phyloP scores from a whole-genome alignment of 2,113 vertebrate genomes.

The Macrotus californicus region DNA sequence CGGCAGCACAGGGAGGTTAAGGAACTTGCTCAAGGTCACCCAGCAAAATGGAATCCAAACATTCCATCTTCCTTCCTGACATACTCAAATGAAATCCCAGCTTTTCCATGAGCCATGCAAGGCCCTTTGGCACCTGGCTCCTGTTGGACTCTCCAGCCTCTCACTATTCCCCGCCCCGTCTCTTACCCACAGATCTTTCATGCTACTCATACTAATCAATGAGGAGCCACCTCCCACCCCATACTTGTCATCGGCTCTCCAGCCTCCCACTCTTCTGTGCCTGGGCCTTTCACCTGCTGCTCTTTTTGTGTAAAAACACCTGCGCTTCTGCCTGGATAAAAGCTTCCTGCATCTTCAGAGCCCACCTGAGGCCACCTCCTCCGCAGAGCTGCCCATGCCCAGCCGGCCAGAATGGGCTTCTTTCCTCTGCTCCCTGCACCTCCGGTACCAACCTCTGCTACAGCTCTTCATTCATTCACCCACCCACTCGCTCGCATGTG shows the following conservation, averaged over 20 bases:
- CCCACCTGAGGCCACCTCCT: background rate
- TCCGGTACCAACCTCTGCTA: background rate
- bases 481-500: background rate
- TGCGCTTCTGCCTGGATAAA: background rate
- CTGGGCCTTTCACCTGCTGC: background rate
- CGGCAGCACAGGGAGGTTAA: background rate
- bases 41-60: background rate
- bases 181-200: background rate
- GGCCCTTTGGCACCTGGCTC: too few relatives aligned
- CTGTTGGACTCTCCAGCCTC: background rate
- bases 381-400: background rate
- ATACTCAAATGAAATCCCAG: background rate
- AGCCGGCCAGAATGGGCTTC: background rate
- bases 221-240: background rate
- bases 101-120: too few relatives aligned
- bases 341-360: background rate
- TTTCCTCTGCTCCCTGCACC: background rate
- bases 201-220: accelerated
- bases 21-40: background rate
- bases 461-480: background rate
- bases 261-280: too few relatives aligned
- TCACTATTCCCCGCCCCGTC: background rate
- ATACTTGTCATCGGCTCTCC: background rate
- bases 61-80: background rate
- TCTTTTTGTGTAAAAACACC: background rate